These are phyloP conservation scores for Notarius lentiginosus DNA, from an alignment of 2,113 vertebrate species.

Conservation along the genomic window DNA sequence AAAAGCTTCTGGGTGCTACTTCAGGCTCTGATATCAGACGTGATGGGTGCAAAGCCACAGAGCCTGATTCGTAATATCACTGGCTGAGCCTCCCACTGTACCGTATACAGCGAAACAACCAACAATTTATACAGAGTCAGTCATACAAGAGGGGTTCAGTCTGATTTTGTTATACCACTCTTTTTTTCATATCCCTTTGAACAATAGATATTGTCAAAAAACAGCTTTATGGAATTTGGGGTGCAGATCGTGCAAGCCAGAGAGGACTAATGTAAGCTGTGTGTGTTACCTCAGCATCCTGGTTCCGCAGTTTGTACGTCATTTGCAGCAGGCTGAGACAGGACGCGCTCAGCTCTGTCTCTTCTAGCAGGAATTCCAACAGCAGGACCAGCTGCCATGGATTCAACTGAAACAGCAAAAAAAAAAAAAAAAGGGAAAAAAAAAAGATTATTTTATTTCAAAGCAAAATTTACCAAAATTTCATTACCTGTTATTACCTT, in stretches of 20 bases:
- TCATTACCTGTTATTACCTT: neutral
- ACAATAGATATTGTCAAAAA: too few relatives aligned
- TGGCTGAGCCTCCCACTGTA: neutral
- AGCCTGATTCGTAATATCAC: neutral
- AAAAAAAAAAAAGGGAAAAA: neutral
- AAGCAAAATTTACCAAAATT: neutral
- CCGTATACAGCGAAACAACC: neutral
- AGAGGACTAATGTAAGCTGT: neutral
- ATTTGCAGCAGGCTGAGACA: slow-evolving; percentile 74
- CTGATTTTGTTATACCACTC: neutral
- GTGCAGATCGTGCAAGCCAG: neutral
- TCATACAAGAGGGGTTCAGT: neutral
- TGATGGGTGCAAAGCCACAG: neutral
- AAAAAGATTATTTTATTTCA: neutral
- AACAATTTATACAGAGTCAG: neutral
- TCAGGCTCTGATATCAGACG: neutral
- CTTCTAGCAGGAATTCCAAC: slow-evolving; percentile 85
- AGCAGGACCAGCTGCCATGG: slow-evolving; percentile 90
- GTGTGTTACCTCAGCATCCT: slow-evolving; percentile 87
- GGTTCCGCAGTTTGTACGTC: slow-evolving; percentile 75
- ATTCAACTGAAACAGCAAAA: slow-evolving; percentile 75
- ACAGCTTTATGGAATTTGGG: neutral
- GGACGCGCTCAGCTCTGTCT: slow-evolving; percentile 72
- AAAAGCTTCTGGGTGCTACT: neutral
- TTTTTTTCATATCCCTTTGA: too few relatives aligned